Evolutionary conservation across 2,797 vertebrate genomes (phyloP).

Genomic region (Gobio occitaniae): DNA sequence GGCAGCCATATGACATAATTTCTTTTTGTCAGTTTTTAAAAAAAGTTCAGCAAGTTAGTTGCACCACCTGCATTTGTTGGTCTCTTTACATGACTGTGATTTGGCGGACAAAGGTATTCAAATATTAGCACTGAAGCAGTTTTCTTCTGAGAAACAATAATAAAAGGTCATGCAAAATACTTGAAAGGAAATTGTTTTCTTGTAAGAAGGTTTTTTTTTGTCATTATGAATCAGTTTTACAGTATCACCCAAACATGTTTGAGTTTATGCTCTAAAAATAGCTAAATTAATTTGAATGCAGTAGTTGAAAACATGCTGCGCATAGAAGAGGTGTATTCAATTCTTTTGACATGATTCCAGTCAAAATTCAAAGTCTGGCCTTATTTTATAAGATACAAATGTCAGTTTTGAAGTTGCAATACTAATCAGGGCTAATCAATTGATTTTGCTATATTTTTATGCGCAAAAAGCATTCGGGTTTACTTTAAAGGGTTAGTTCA

Average conservation of each 20-base stretch:
- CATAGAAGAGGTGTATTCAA: neutral
- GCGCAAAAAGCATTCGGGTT: rapidly evolving
- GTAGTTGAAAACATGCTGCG: neutral
- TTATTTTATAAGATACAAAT: neutral
- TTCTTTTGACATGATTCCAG: neutral
- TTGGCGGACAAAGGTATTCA: no score
- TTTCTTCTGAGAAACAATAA: no score
- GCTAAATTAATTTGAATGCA: neutral
- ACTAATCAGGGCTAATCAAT: neutral
- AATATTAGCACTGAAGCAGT: no score
- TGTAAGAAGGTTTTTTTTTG: neutral
- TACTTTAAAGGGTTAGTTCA: no score
- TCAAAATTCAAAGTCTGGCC: neutral
- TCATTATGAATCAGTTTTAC: neutral
- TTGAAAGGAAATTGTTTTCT: no score
- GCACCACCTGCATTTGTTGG: no score
- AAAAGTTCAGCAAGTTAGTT: no score
- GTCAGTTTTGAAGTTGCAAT: neutral
- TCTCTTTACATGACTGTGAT: no score
- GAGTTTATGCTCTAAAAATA: neutral
- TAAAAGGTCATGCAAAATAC: no score
- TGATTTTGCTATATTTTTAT: neutral
- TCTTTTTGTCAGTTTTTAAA: neutral
- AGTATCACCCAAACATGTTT: neutral
- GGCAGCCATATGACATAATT: neutral